A percentile compares a stretch with the other conserved stretches of the same genome.
These are phyloP conservation scores for Agraylea sexmaculata DNA, from an alignment of 1,140 invertebrate genomes.

Conservation along the genomic window DNA sequence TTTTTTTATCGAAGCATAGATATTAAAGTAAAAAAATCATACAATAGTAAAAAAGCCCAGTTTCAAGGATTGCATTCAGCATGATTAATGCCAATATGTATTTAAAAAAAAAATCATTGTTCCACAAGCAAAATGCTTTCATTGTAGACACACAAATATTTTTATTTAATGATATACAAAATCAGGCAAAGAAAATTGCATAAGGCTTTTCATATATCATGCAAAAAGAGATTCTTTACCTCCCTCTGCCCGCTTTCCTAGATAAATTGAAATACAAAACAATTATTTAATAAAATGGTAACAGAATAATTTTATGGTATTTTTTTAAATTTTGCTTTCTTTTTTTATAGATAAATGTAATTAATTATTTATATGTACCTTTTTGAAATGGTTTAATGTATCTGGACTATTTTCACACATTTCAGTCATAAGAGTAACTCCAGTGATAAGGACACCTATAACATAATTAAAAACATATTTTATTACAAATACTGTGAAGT, in stretches of 20 bases:
- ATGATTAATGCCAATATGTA: too few species aligned
- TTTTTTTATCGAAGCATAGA: too few species aligned
- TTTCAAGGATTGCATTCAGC: too few species aligned
- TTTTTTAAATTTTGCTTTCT: neutral
- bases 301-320: neutral
- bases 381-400: slow-evolving; percentile 95
- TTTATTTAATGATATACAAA: too few species aligned
- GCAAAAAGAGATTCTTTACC: slow-evolving; percentile 36
- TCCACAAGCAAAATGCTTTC: too few species aligned
- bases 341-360: neutral
- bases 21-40: too few species aligned
- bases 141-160: too few species aligned
- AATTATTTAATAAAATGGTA: slow-evolving; percentile 9
- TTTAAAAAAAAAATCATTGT: too few species aligned
- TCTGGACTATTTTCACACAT: slow-evolving; percentile 98
- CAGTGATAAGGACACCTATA: slow-evolving; percentile 90
- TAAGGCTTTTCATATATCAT: too few species aligned
- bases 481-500: too few species aligned
- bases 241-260: slow-evolving; percentile 41
- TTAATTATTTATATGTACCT: slow-evolving; percentile 52
- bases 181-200: too few species aligned
- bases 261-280: slow-evolving; percentile 18
- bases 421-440: slow-evolving; percentile 95
- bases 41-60: too few species aligned
- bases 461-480: slow-evolving; percentile 22